Evolutionary conservation across 2,113 vertebrate genomes (phyloP).

Genomic region (Nansenia antarctica): DNA sequence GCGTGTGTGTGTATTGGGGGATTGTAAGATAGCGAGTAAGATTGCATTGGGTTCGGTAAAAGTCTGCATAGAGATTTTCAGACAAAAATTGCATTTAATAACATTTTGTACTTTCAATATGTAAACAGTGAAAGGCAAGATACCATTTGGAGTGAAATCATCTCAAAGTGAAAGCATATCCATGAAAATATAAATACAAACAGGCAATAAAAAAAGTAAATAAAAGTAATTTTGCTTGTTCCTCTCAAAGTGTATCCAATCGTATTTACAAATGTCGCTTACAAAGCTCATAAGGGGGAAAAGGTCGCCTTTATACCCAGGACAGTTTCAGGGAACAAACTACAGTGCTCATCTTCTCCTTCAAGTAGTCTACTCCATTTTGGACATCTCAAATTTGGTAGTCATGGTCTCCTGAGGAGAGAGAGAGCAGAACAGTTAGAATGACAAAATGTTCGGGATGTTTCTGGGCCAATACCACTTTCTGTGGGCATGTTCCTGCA

Average conservation of each 20-base stretch:
- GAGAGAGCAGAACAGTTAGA: constrained; percentile 4
- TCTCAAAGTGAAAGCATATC: constrained; percentile 12
- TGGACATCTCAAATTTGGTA: constrained; percentile 82
- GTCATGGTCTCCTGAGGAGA: constrained; percentile 74
- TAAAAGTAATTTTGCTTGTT: constrained; percentile 25
- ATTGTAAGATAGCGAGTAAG: not conserved
- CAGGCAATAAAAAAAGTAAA: constrained; percentile 52
- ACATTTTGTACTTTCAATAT: constrained; percentile 27
- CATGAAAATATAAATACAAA: constrained; percentile 62
- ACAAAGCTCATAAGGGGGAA: constrained; percentile 56
- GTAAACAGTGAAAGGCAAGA: constrained; percentile 45
- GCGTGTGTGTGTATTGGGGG: not conserved
- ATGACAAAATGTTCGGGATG: too few relatives aligned
- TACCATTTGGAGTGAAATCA: constrained; percentile 17
- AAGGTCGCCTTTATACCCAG: constrained; percentile 11
- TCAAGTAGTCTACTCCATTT: constrained; percentile 78
- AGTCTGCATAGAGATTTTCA: not conserved
- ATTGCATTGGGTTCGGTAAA: not conserved
- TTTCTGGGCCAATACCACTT: too few relatives aligned
- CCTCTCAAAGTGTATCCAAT: constrained; percentile 21
- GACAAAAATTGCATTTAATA: constrained; percentile 38
- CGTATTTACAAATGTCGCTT: constrained; percentile 56
- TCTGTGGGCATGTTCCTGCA: too few relatives aligned
- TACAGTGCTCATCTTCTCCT: not conserved
- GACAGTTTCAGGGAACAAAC: not conserved